Evolutionary conservation across 92 coral and sea anemone genomes (phyloP), one percentile per base, ranked within the genome.

Genomic region (Phenganax marumi): DNA sequence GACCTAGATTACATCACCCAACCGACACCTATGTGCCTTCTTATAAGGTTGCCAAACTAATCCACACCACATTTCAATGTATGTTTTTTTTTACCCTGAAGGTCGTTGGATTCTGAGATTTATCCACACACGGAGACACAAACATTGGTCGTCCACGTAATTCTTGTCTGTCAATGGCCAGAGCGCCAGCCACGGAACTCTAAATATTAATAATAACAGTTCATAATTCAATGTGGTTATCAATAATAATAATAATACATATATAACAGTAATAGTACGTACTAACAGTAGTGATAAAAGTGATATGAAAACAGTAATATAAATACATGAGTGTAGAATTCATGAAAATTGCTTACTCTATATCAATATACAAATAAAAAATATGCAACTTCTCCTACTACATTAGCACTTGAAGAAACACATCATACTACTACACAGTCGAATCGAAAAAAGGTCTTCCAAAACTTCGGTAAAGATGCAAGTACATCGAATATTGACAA

Each of bases 141-240:
- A 92, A 95, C 98, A 95, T 95, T 7, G 98, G 98, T 43, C 98
- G 79, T 12, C 97, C 98, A 48, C 91, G 88, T 84, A 95, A 71
- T 64, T 91, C 90, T 47, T 89, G 91, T n/a, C 98, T 87, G 68
- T 95, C 98, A 86, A 93, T 75, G 8, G 98, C 91, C 18, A 95
- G 84, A 47, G 97, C 98, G 12, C 93, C 97, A 43, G 87, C 83
- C 22, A 95, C 97, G 0, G 98, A 89, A 10, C 96, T 84, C 98
- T 95, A 77, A 21, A 89, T 1, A 33, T 1, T 33, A 33, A 4
- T 4, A 4, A 33, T 33, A 33, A 56, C 6, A 19, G 3, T 56
- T 56, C 21, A 56, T 56, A 19, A 14, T 56, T 56, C 21, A 56
- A 56, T 19, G 21, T 56, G 21, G 21, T 3, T 56, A 19, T 19